Evolutionary conservation across 2,888 invertebrate genomes (phyloP).

Genomic region (Unio delphinus): DNA sequence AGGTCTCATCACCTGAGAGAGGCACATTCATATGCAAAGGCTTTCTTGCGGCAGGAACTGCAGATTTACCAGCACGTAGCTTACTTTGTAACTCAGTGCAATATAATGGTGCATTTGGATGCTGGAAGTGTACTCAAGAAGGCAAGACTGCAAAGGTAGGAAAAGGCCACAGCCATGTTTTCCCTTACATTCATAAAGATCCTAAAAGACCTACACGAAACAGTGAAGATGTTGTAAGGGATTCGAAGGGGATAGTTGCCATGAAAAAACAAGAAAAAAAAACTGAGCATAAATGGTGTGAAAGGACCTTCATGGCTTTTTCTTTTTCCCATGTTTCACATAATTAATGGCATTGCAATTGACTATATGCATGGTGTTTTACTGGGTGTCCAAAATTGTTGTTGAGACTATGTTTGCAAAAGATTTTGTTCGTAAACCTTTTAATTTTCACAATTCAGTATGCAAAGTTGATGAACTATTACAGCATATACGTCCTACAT

Average conservation of each 20-base stretch:
- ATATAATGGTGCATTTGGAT: conserved; percentile 15
- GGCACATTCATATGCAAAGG: conserved; percentile 6
- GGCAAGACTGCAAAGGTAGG: conserved; percentile 10
- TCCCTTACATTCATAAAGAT: conserved; percentile 6
- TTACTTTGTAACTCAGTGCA: conserved; percentile 13
- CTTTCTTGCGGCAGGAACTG: conserved; percentile 9
- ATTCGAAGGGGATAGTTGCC: conserved; percentile 1
- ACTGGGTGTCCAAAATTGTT: conserved; percentile 11
- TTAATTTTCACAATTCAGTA: not conserved
- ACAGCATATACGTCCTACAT: conserved; percentile 1
- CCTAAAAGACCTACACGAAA: conserved; percentile 10
- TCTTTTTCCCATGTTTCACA: no score
- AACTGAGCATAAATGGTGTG: conserved; percentile 15
- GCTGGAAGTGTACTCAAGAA: conserved; percentile 14
- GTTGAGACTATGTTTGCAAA: conserved; percentile 14
- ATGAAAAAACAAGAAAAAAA: no score
- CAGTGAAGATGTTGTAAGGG: not conserved
- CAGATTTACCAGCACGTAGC: conserved; percentile 14
- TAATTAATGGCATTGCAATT: conserved; percentile 13
- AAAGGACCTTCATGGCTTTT: no score
- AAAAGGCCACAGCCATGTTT: conserved; percentile 9
- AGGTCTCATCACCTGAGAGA: conserved; percentile 1
- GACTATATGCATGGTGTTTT: conserved; percentile 23
- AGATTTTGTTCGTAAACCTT: not conserved
- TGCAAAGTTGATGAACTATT: conserved; percentile 3